Conservation (phyloP, 2,113 vertebrate species). For the Periophthalmodon schlosseri region DNA sequence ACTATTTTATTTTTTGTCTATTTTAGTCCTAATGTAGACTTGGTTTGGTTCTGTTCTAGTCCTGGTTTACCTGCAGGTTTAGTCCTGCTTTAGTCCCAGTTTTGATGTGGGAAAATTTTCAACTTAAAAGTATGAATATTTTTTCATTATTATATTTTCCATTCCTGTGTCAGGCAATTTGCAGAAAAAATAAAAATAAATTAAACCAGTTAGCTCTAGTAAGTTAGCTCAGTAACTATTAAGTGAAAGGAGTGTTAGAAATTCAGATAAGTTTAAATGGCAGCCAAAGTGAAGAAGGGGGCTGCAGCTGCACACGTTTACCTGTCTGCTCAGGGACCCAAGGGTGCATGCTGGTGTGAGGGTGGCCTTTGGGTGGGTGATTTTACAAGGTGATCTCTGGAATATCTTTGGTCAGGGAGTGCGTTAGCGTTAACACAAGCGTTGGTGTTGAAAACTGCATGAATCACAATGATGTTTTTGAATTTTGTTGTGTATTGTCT, state of each 20-base stretch:
- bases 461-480: background rate
- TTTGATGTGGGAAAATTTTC: no score
- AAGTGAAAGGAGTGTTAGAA: background rate
- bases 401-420: constrained; percentile 81
- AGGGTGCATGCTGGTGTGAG: constrained; percentile 66
- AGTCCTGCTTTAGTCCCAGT: no score
- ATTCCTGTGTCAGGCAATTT: background rate
- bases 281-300: constrained; percentile 9
- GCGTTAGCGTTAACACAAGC: constrained; percentile 16
- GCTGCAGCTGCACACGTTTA: constrained; percentile 71
- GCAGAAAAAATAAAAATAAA: background rate
- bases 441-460: background rate
- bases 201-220: background rate
- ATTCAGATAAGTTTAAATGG: constrained; percentile 13
- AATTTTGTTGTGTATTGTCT: background rate
- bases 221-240: background rate
- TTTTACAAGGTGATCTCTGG: constrained; percentile 81
- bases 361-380: constrained; percentile 67
- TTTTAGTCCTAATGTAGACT: no score
- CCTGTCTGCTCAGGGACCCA: constrained; percentile 85
- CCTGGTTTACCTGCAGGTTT: no score
- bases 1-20: background rate
- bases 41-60: no score
- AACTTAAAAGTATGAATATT: background rate
- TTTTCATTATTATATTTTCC: background rate